A percentile compares a stretch with the other conserved stretches of the same genome.
Conservation (phyloP, 2,888 invertebrate genomes). For the Scaeva pyrastri region DNA sequence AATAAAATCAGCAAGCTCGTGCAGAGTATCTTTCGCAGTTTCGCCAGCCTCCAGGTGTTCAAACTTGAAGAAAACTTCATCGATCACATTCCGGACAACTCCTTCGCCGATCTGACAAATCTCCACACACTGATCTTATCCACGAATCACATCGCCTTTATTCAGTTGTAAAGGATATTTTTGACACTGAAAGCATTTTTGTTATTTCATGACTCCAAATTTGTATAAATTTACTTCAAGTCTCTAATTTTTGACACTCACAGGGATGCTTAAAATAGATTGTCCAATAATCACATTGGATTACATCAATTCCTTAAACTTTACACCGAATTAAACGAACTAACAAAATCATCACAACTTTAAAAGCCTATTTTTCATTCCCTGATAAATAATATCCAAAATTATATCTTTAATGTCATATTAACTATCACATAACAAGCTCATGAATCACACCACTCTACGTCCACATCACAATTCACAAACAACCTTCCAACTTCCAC, state of each 20-base stretch:
- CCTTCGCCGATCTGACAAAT: conserved; percentile 95
- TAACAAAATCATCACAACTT: conserved; percentile 41
- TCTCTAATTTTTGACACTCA: too few species aligned
- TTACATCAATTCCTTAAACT: neutral
- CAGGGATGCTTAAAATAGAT: neutral
- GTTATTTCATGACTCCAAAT: too few species aligned
- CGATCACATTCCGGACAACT: conserved; percentile 92
- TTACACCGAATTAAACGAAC: neutral
- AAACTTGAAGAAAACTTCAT: conserved; percentile 94
- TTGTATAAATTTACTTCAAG: too few species aligned
- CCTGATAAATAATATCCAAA: conserved; percentile 48
- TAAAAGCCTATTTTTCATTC: conserved; percentile 48
- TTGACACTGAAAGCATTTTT: too few species aligned
- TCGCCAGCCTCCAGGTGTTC: conserved; percentile 92
- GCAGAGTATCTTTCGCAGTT: conserved; percentile 92
- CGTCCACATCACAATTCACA: neutral
- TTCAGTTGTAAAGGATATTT: too few species aligned
- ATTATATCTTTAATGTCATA: conserved; percentile 64
- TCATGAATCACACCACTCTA: conserved; percentile 44
- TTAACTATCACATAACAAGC: conserved; percentile 59
- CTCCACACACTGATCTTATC: conserved; percentile 94
- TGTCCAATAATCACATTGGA: neutral
- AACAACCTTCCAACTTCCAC: neutral
- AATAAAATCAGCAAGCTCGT: conserved; percentile 94
- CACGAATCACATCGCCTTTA: conserved; percentile 92